A percentile compares a stretch with the other conserved stretches of the same genome.
These are phyloP conservation scores for Drosophila ambigua DNA, from an alignment of 1,140 invertebrate species.

Conservation along the genomic window DNA sequence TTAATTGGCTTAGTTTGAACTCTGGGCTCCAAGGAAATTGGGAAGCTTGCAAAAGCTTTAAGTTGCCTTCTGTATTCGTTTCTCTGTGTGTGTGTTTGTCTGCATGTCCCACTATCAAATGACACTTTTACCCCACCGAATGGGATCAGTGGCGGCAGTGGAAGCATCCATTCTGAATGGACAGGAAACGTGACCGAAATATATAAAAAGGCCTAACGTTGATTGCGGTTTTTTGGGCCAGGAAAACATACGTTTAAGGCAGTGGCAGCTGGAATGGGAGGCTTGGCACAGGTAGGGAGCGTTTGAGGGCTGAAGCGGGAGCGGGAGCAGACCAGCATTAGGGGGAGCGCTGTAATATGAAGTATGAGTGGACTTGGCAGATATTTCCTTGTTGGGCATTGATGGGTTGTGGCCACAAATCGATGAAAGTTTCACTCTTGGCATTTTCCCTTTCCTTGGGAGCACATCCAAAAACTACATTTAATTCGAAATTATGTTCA, in stretches of 20 bases:
- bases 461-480: slow-evolving; percentile 36
- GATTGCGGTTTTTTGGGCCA: slow-evolving; percentile 66
- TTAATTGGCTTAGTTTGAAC: slow-evolving; percentile 77
- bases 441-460: slow-evolving; percentile 1
- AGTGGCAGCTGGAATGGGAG: background rate
- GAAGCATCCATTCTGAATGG: background rate
- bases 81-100: slow-evolving; percentile 4
- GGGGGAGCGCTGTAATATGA: background rate
- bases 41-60: slow-evolving; percentile 48
- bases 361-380: slow-evolving; percentile 2
- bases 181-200: slow-evolving; percentile 67
- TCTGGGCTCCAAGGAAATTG: slow-evolving; percentile 41
- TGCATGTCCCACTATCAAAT: slow-evolving; percentile 60
- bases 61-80: slow-evolving; percentile 19
- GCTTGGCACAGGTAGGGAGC: slow-evolving; percentile 13
- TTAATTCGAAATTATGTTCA: slow-evolving; percentile 75
- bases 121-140: slow-evolving; percentile 56
- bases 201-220: slow-evolving; percentile 65
- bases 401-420: background rate
- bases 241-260: slow-evolving; percentile 3
- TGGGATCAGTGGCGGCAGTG: slow-evolving; percentile 15
- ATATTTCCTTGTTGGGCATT: slow-evolving; percentile 22
- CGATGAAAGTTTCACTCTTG: slow-evolving; percentile 1
- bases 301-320: background rate
- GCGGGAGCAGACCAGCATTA: slow-evolving; percentile 1